These are phyloP conservation scores for Ferdinandea cuprea DNA, from an alignment of 2,888 invertebrate genomes.

Conservation along the genomic window DNA sequence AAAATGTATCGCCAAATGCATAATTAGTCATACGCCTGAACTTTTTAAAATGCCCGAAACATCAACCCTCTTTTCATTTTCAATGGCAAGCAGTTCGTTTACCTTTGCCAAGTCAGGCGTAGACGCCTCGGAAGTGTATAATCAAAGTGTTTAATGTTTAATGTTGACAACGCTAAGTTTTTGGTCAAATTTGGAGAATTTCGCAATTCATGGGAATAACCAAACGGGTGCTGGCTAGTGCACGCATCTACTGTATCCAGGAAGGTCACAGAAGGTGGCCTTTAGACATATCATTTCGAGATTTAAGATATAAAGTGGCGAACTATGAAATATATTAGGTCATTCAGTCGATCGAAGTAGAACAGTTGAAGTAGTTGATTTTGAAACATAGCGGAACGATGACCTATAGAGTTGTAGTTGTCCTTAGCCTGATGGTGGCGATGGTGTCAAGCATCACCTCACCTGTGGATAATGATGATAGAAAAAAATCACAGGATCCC, in stretches of 20 bases:
- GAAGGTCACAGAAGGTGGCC: conserved; percentile 38
- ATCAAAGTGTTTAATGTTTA: conserved; percentile 11
- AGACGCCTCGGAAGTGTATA: conserved; percentile 48
- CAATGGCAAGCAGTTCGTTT: conserved; percentile 49
- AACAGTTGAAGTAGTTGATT: neutral
- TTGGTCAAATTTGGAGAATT: conserved; percentile 32
- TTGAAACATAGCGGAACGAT: neutral
- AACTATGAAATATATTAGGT: neutral
- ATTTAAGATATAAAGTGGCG: conserved; percentile 49
- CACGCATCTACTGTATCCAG: conserved; percentile 38
- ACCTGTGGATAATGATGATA: conserved; percentile 18
- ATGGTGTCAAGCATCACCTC: conserved; percentile 62
- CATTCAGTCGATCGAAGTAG: conserved; percentile 39
- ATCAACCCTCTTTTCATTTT: conserved; percentile 43
- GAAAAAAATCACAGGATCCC: conserved; percentile 25
- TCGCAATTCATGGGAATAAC: conserved; percentile 12
- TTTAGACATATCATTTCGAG: neutral
- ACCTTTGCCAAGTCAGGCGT: conserved; percentile 41
- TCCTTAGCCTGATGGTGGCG: conserved; percentile 57
- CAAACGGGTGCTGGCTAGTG: conserved; percentile 20
- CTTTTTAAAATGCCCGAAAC: conserved; percentile 26
- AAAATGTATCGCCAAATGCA: conserved; percentile 27
- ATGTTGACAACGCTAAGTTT: conserved; percentile 1
- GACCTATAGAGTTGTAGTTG: conserved; percentile 19
- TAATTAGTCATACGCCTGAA: conserved; percentile 14